Evolutionary conservation across 2,888 invertebrate genomes (phyloP), one percentile per base, ranked within the genome.

Genomic region (Chorisops tibialis): DNA sequence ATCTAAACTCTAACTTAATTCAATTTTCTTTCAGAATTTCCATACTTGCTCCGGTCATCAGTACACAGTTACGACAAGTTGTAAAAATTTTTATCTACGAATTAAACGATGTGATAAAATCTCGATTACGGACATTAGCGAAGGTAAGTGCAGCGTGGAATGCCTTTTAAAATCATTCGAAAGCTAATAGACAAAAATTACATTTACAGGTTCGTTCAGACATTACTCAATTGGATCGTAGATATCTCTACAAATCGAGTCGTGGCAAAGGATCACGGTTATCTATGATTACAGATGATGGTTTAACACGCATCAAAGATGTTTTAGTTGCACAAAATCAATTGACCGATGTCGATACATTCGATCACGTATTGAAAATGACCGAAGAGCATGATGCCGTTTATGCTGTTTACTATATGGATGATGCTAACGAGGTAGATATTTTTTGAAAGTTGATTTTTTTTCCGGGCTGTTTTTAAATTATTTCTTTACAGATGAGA

Each of bases 381-480:
- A 92, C 93, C 58, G 82, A 88, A 47, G 87, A 91, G 69, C 92
- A 94, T 72, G 95, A 96, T 69, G 89, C 94, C 0, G 81, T 78
- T 16, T 90, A 95, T 81, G 89, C 93, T 0, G 95, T 91, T 79
- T 94, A 95, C 79, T 96, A 94, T 75, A 85, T 91, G 74, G 93
- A 94, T 75, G 87, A 89, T 69, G 86, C 91, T 71, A 91, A 39
- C 16, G 16, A 39, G 12, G 39, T 87, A 75, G 69, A 41, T 14
- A 61, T n/a, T 18, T 41, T 41, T n/a, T n/a, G n/a, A n/a, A n/a
- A n/a, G n/a, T n/a, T n/a, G n/a, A n/a, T n/a, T n/a, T n/a, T n/a
- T n/a, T n/a, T n/a, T n/a, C n/a, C n/a, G n/a, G n/a, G n/a, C n/a
- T n/a, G n/a, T n/a, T n/a, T n/a, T n/a, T n/a, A n/a, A n/a, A n/a